Percentiles rank a stretch among this genome's conserved stretches.
Conservation (phyloP, 2,797 vertebrate genomes). For the Gobionotothen gibberifrons region DNA sequence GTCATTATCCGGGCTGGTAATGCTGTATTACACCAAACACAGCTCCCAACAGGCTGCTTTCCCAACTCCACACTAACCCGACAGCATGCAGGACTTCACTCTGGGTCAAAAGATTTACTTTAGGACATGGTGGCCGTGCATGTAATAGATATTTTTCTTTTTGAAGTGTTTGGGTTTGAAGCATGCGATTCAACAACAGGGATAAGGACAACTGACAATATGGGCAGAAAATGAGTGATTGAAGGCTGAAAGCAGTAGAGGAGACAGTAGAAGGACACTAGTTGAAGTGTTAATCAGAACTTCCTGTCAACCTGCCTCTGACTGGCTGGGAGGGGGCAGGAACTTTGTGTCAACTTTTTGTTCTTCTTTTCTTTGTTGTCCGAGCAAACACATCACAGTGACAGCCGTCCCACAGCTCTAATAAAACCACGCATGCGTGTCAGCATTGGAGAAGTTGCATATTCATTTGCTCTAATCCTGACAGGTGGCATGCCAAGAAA, state of each 20-base stretch:
- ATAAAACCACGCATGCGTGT: slow-evolving; percentile 56
- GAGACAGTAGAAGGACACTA: slow-evolving; percentile 31
- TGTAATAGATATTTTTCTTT: slow-evolving; percentile 21
- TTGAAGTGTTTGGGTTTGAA: background rate
- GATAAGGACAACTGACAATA: slow-evolving; percentile 5
- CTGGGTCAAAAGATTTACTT: slow-evolving; percentile 20
- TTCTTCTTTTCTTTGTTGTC: background rate
- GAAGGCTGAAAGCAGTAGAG: slow-evolving; percentile 26
- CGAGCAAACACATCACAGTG: slow-evolving; percentile 42
- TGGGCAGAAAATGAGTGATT: background rate
- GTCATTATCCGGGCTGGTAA: slow-evolving; percentile 44
- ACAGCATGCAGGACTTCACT: slow-evolving; percentile 47
- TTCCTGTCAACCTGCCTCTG: slow-evolving; percentile 28
- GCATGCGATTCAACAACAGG: slow-evolving; percentile 14
- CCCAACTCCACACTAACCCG: slow-evolving; percentile 21
- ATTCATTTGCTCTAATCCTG: slow-evolving; percentile 38
- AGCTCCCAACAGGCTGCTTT: slow-evolving; percentile 29
- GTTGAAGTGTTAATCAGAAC: slow-evolving; percentile 43
- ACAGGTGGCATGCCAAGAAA: slow-evolving; percentile 41
- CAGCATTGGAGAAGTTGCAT: slow-evolving; percentile 30
- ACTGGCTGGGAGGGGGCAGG: slow-evolving; percentile 30
- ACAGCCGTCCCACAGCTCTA: slow-evolving; percentile 56
- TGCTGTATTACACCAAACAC: slow-evolving; percentile 29
- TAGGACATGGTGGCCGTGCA: slow-evolving; percentile 2
- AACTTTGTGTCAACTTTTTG: slow-evolving; percentile 21